Evolutionary conservation across 2,888 invertebrate species (phyloP).

Genomic region (Alviniconcha strummeri): DNA sequence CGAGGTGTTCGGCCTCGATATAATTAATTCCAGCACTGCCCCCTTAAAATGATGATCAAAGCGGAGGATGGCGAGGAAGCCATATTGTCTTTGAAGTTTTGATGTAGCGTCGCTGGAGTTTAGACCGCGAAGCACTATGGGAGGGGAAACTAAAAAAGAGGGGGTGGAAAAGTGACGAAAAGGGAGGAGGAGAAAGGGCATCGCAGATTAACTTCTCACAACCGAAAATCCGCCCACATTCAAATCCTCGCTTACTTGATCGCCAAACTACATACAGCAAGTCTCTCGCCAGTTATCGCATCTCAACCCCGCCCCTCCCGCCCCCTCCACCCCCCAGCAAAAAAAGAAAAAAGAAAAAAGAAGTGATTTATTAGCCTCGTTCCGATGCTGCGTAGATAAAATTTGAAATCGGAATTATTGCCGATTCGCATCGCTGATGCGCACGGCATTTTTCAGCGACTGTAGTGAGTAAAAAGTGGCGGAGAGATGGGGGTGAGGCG

Average conservation of each 20-base stretch:
- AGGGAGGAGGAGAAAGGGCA: not conserved
- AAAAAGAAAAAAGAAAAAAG: not conserved
- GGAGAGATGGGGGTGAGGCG: not conserved
- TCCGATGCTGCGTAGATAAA: slow-evolving; percentile 27
- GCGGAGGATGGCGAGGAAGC: not conserved
- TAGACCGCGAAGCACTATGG: not conserved
- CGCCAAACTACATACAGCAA: not conserved
- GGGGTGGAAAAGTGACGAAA: not conserved
- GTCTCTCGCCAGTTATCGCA: not conserved
- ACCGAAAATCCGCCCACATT: slow-evolving; percentile 7
- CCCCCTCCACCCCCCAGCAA: no score
- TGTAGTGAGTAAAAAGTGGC: not conserved
- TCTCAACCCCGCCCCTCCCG: not conserved
- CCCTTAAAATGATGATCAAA: slow-evolving; percentile 22
- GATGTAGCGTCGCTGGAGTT: not conserved
- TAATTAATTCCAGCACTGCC: slow-evolving; percentile 31
- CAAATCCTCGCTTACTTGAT: not conserved
- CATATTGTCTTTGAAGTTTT: slow-evolving; percentile 20
- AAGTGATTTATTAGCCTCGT: slow-evolving; percentile 32
- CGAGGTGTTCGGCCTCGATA: slow-evolving; percentile 13
- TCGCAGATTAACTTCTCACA: slow-evolving; percentile 21
- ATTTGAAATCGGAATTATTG: slow-evolving; percentile 35
- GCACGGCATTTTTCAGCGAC: slow-evolving; percentile 6
- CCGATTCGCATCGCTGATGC: slow-evolving; percentile 26
- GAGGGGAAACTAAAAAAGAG: not conserved